Conservation (phyloP, 2,797 vertebrate genomes). For the Delichon dasypus region DNA sequence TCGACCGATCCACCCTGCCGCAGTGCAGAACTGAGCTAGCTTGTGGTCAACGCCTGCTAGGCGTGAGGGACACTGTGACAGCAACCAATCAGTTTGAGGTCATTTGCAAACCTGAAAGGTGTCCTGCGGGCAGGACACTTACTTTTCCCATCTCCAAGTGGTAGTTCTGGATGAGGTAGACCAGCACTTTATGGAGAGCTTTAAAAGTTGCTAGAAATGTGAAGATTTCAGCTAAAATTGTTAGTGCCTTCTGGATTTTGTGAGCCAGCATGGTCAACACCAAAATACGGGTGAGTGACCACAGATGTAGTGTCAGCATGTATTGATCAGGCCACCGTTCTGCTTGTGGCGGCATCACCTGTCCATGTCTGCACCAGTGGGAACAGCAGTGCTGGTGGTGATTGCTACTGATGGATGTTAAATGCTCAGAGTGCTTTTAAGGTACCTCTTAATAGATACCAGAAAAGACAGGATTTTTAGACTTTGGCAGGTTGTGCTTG, state of each 20-base stretch:
- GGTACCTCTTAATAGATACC: not conserved
- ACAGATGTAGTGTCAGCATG: not conserved
- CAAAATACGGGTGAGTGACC: fast-evolving
- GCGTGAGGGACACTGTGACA: no score
- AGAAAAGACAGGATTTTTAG: not conserved
- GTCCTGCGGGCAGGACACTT: not conserved
- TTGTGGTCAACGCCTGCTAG: no score
- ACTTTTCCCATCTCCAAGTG: not conserved
- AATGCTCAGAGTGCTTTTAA: not conserved
- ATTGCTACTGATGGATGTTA: not conserved
- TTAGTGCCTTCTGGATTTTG: not conserved
- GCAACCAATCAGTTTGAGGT: not conserved
- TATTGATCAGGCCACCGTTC: not conserved
- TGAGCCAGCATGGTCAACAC: not conserved
- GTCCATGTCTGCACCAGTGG: not conserved
- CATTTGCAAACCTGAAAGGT: not conserved
- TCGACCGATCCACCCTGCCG: no score
- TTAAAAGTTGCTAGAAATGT: not conserved
- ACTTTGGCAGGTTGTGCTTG: not conserved
- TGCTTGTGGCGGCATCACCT: not conserved
- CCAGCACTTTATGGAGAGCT: not conserved
- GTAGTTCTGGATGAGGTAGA: not conserved
- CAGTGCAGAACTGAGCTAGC: no score
- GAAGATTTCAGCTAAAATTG: not conserved
- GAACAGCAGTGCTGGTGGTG: not conserved